phyloP scores from a whole-genome alignment of 2,797 vertebrate genomes.

The Neostethus bicornis region DNA sequence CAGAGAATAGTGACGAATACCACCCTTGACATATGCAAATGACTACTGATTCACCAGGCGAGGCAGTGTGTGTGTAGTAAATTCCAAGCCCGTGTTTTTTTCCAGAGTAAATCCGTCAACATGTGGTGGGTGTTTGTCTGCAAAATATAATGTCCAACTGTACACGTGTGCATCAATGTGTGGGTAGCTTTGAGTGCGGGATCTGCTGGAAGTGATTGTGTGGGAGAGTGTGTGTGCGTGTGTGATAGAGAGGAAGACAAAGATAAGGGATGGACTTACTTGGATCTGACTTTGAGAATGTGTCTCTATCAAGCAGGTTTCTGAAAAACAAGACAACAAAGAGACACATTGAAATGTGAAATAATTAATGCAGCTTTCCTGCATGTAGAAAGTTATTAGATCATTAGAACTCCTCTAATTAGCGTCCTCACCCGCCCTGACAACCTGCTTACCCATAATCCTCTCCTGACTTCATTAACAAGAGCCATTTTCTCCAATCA shows the following conservation, averaged over 20 bases:
- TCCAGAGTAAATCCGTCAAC: constrained; percentile 23
- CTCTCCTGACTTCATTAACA: constrained; percentile 42
- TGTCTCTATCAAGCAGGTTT: constrained; percentile 97
- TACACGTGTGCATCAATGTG: not conserved
- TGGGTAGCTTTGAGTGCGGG: too few relatives aligned
- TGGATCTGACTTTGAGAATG: constrained; percentile 98
- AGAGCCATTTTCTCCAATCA: constrained; percentile 36
- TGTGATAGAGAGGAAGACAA: constrained; percentile 1
- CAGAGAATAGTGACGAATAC: constrained; percentile 59
- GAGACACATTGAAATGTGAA: constrained; percentile 21
- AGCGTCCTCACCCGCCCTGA: constrained; percentile 26
- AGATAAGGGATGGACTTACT: constrained; percentile 79
- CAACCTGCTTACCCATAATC: constrained; percentile 41
- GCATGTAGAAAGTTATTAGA: constrained; percentile 23
- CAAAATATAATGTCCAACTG: constrained; percentile 11
- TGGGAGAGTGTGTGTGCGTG: constrained; percentile 2
- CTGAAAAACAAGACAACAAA: constrained; percentile 77
- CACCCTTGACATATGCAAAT: constrained; percentile 75
- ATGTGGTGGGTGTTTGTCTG: constrained; percentile 26
- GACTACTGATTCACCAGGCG: constrained; percentile 59
- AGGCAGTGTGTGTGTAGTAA: constrained; percentile 11
- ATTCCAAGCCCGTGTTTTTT: constrained; percentile 21
- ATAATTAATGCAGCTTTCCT: constrained; percentile 22
- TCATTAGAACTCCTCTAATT: constrained; percentile 42
- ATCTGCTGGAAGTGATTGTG: constrained; percentile 2